Percentiles rank a stretch among this genome's conserved stretches.
These are phyloP conservation scores for Chaenogobius annularis DNA, from an alignment of 2,113 vertebrate genomes.

Conservation along the genomic window DNA sequence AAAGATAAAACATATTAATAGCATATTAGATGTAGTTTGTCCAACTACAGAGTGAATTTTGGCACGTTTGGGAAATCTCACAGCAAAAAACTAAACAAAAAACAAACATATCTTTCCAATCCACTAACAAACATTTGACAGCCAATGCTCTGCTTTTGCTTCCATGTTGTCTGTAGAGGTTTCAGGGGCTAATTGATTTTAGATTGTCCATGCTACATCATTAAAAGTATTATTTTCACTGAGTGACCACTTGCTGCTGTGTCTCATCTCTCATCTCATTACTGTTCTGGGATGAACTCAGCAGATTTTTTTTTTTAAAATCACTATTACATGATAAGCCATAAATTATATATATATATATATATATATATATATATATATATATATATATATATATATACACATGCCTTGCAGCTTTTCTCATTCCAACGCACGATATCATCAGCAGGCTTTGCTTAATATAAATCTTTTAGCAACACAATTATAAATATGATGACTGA, in stretches of 20 bases:
- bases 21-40: too few relatives aligned
- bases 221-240: slow-evolving; percentile 29
- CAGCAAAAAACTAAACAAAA: not conserved
- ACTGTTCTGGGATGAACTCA: slow-evolving; percentile 13
- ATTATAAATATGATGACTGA: slow-evolving; percentile 47
- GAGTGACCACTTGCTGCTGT: slow-evolving; percentile 22
- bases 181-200: not conserved
- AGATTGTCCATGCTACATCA: not conserved
- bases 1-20: too few relatives aligned
- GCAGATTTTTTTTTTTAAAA: slow-evolving; percentile 22
- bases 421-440: slow-evolving; percentile 31
- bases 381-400: too few relatives aligned
- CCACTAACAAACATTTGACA: not conserved
- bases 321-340: slow-evolving; percentile 35
- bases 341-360: slow-evolving; percentile 42
- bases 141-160: not conserved
- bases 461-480: slow-evolving; percentile 41
- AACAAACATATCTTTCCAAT: not conserved
- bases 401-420: slow-evolving; percentile 17
- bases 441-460: slow-evolving; percentile 19
- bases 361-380: slow-evolving; percentile 6
- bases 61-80: too few relatives aligned
- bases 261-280: slow-evolving; percentile 26
- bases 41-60: too few relatives aligned
- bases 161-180: too few relatives aligned